A percentile compares a stretch with the other conserved stretches of the same genome.
phyloP scores from a whole-genome alignment of 2,113 vertebrate genomes.

The Labrus mixtus region DNA sequence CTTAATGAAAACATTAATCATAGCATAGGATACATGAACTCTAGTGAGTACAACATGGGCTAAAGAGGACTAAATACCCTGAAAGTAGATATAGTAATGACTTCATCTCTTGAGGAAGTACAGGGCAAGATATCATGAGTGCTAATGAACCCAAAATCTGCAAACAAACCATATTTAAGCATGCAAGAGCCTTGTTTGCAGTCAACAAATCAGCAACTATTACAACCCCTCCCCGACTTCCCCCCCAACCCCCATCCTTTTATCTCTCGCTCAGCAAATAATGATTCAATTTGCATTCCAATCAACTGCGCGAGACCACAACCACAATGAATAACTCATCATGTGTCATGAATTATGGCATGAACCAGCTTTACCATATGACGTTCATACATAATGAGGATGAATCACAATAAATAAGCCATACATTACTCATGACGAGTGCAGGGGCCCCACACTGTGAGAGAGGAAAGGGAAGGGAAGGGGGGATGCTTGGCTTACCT shows the following conservation, averaged over 20 bases:
- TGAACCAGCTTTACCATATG: slow-evolving; percentile 47
- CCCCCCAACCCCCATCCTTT: background rate
- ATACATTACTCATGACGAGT: slow-evolving; percentile 72
- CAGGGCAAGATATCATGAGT: background rate
- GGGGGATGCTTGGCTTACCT: slow-evolving; percentile 66
- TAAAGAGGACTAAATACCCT: background rate
- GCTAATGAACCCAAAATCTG: slow-evolving; percentile 10
- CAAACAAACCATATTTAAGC: background rate
- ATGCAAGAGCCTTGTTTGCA: background rate
- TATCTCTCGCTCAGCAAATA: slow-evolving; percentile 28
- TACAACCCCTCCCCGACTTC: background rate
- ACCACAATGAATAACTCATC: slow-evolving; percentile 55
- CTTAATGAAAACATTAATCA: too few species aligned
- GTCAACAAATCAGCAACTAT: slow-evolving; percentile 21
- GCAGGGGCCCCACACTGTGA: slow-evolving; percentile 31
- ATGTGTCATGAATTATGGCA: slow-evolving; percentile 44
- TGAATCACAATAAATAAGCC: slow-evolving; percentile 60
- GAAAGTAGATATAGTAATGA: background rate
- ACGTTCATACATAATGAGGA: slow-evolving; percentile 51
- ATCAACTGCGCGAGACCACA: slow-evolving; percentile 20
- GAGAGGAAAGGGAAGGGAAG: background rate
- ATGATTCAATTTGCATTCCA: slow-evolving; percentile 42
- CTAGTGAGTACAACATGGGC: too few species aligned
- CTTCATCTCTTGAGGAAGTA: background rate
- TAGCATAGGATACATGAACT: too few species aligned